Evolutionary conservation across 2,113 vertebrate genomes (phyloP).

Genomic region (Lipotes vexillifer): DNA sequence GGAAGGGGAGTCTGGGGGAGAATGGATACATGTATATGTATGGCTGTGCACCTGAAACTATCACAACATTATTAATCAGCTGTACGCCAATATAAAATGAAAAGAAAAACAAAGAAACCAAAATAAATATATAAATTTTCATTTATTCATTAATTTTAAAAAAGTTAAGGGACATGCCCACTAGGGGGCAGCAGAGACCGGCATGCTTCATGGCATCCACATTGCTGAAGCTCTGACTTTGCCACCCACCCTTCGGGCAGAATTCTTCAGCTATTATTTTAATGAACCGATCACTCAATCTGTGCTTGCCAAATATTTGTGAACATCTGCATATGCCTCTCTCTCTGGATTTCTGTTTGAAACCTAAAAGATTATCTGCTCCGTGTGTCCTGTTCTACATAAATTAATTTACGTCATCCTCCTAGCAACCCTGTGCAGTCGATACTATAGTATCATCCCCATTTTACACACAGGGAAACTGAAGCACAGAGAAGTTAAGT

Average conservation of each 20-base stretch:
- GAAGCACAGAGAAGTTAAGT: not conserved
- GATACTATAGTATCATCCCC: too few relatives aligned
- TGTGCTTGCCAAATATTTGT: not conserved
- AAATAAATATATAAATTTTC: too few relatives aligned
- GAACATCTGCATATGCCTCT: not conserved
- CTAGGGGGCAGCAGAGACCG: slow-evolving; percentile 46
- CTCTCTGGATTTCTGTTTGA: not conserved
- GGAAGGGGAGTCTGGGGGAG: too few relatives aligned
- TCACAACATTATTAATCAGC: too few relatives aligned
- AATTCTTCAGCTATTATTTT: not conserved
- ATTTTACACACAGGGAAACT: not conserved
- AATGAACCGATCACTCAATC: not conserved
- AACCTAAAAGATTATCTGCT: not conserved
- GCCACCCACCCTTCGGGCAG: not conserved
- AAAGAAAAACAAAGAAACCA: too few relatives aligned
- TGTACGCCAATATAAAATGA: too few relatives aligned
- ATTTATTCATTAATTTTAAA: too few relatives aligned
- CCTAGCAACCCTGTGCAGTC: accelerated
- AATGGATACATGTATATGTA: too few relatives aligned
- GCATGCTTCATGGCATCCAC: accelerated
- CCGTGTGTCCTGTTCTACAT: accelerated
- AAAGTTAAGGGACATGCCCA: not conserved
- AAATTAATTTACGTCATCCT: not conserved
- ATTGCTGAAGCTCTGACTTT: not conserved
- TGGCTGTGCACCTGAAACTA: too few relatives aligned